Evolutionary conservation across 2,888 invertebrate species (phyloP).

Genomic region (Xanthia icteritia): DNA sequence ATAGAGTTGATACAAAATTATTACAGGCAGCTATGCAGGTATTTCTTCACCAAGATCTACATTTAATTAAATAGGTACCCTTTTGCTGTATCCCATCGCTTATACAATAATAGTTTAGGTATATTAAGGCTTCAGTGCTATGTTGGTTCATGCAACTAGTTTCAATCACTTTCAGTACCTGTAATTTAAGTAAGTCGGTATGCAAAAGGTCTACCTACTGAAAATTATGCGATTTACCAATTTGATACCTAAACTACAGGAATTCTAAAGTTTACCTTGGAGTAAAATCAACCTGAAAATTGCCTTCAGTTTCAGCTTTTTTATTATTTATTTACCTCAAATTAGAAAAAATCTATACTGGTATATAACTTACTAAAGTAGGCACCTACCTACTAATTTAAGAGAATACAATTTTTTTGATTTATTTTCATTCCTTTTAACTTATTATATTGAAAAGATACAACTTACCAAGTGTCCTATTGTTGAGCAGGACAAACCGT

Average conservation of each 20-base stretch:
- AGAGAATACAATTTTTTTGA: not conserved
- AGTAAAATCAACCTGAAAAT: not conserved
- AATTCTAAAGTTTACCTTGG: not conserved
- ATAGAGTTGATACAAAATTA: not conserved
- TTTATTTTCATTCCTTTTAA: not conserved
- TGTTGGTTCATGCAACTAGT: not conserved
- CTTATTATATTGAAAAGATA: not conserved
- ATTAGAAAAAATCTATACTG: not conserved
- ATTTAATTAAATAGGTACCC: not conserved
- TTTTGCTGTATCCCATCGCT: not conserved
- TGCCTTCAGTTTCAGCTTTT: not conserved
- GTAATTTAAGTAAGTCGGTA: not conserved
- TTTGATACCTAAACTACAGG: not conserved
- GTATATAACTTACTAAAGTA: no score
- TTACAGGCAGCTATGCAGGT: not conserved
- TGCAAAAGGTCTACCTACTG: not conserved
- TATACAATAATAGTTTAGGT: not conserved
- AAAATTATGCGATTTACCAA: not conserved
- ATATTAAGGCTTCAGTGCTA: not conserved
- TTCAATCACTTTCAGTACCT: not conserved
- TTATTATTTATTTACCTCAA: not conserved
- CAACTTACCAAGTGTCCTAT: constrained; percentile 1
- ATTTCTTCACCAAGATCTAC: not conserved
- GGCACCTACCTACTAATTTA: not conserved
- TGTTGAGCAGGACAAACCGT: constrained; percentile 14